A percentile compares a stretch with the other conserved stretches of the same genome.
Evolutionary conservation across 2,888 invertebrate genomes (phyloP).

Genomic region (Acrocera orbiculus): DNA sequence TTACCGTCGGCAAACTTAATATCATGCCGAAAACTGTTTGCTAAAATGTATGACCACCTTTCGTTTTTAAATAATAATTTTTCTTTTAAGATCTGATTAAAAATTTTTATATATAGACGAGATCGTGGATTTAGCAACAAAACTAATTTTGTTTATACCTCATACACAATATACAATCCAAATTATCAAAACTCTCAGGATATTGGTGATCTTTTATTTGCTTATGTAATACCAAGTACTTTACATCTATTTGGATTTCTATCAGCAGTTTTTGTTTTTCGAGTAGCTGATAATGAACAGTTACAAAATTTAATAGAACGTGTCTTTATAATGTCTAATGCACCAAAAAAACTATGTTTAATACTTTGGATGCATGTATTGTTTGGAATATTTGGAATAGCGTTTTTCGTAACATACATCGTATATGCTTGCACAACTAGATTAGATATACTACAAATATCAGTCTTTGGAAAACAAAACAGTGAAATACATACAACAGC

Average conservation of each 20-base stretch:
- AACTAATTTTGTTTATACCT: background rate
- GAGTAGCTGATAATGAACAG: conserved; percentile 64
- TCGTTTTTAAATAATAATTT: too few relatives aligned
- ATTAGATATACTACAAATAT: conserved; percentile 5
- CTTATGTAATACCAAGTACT: conserved; percentile 53
- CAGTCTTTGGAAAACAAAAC: conserved; percentile 5
- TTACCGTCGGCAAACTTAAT: too few relatives aligned
- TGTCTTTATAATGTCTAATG: conserved; percentile 53
- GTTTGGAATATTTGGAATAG: conserved; percentile 50
- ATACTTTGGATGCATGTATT: conserved; percentile 57
- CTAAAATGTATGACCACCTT: too few relatives aligned
- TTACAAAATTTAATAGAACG: conserved; percentile 68
- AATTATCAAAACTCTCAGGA: conserved; percentile 19
- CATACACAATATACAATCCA: background rate
- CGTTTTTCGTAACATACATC: conserved; percentile 45
- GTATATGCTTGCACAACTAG: conserved; percentile 24
- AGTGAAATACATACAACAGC: conserved; percentile 3
- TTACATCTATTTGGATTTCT: conserved; percentile 56
- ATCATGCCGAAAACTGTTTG: too few relatives aligned
- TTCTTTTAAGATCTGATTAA: too few relatives aligned
- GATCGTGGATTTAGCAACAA: conserved; percentile 22
- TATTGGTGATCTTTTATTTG: conserved; percentile 51
- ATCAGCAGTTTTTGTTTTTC: conserved; percentile 53
- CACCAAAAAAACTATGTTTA: conserved; percentile 49
- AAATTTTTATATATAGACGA: conserved; percentile 17